Conservation (phyloP, 92 coral and sea anemone species). For the Palythoa grandiflora region DNA sequence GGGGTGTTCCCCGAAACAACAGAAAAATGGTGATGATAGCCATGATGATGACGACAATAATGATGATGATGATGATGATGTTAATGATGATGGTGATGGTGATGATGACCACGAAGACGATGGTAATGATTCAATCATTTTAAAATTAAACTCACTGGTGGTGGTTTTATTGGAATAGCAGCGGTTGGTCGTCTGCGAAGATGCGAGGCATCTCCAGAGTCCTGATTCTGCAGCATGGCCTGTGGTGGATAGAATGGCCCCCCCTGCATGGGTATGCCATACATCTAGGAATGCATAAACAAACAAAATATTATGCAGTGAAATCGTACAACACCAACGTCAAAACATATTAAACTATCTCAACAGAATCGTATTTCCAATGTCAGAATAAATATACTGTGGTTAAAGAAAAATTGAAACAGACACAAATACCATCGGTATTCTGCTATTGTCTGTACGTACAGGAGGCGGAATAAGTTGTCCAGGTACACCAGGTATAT, state of each 20-base stretch:
- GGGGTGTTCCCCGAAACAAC: no score
- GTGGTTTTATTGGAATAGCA: conserved; percentile 43
- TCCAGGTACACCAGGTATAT: no score
- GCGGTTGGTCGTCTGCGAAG: conserved; percentile 45
- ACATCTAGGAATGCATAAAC: conserved; percentile 19
- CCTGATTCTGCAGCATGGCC: conserved; percentile 5
- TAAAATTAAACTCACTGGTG: conserved; percentile 28
- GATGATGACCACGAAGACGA: not conserved
- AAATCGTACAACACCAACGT: not conserved
- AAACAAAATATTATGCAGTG: not conserved
- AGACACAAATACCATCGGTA: no score
- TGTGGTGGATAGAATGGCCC: conserved; percentile 31
- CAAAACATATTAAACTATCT: no score
- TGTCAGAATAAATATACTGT: no score
- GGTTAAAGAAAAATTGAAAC: not conserved
- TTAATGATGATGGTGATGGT: not conserved
- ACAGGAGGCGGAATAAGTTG: no score
- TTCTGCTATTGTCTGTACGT: no score
- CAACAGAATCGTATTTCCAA: no score
- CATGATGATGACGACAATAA: no score
- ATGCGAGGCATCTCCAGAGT: conserved; percentile 24
- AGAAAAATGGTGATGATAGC: no score
- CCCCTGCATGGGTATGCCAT: conserved; percentile 12
- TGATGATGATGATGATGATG: no score
- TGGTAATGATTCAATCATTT: no score